Evolutionary conservation across 64 coral and sea anemone genomes (phyloP), one percentile per base, ranked within the genome.

Genomic region (Trachythela sp.): DNA sequence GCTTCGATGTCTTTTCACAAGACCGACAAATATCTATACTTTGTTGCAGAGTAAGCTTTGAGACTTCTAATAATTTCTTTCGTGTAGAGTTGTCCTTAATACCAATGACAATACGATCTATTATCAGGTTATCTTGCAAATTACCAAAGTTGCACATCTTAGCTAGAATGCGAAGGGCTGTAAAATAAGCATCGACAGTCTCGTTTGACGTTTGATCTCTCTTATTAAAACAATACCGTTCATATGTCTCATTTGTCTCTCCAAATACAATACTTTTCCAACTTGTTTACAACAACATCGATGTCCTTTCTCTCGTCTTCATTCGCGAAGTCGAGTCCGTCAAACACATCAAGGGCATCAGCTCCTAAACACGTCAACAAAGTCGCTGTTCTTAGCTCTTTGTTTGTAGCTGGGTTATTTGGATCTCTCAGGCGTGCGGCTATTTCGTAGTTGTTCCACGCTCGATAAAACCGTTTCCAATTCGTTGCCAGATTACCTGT

Each of bases 361-460:
- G 87, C 6, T 14, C 68, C 87, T 20, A 64, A 39, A 20, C 70
- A 40, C 8, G 89, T 85, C 24, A 90, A 64, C n/a, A n/a, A n/a
- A n/a, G n/a, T n/a, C n/a, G n/a, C 77, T 29, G 77, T 90, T 37
- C 89, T 84, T 5, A 59, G 30, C 50, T 84, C 49, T 30, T 90
- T 90, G 48, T 67, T 90, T 26, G 64, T 22, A 9, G 6, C 30
- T 26, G 64, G 20, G 64, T 70, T 70, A 22, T 9, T 70, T 8
- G 64, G 77, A 13, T 90, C 60, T 15, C 9, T 59, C 36, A 70
- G 83, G 9, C 51, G 54, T 54, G 80, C 83, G 10, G 48, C 89
- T 24, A 90, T 14, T 40, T 90, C 80, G 84, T 90, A 90, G 40
- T 90, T 90, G 15, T 84, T n/a, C 89, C 89, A 90, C 30, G 58